Base-by-base conservation (phyloP, 2,797 vertebrate species). In the Oreonectes daqikongensis region DNA sequence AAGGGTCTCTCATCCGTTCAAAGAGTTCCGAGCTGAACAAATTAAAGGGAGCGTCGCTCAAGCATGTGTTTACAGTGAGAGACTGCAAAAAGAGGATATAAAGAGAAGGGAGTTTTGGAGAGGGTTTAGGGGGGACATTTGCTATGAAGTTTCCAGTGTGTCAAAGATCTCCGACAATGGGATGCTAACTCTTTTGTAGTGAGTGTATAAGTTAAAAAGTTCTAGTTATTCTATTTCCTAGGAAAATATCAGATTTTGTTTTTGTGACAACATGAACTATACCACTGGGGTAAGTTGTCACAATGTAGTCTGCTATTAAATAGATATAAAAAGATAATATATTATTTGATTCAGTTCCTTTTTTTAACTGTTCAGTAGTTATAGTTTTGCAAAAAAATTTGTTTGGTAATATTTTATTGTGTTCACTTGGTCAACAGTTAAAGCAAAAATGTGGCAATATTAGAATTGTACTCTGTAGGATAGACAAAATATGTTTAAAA, bases 11-110 rank as follows among this genome's bases (percentile, higher is more conserved):
- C 86, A 87, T 87, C 82, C 28, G 82, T 82, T 40, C 79, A 68
- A 83, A 84, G 84, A 85, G 86, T 80, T 52, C 55, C 68, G 82
- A 79, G 82, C 73, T 86, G 83, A 87, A 85, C 79, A 78, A 35
- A 87, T 83, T 83, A 85, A 83, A 81, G 81, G 78, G 79, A 82
- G 75, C 52, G 10, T 76, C 77, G 42, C 78, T 83, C 69, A 50
- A 73, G 71, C 79, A 79, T 79, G 52, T 81, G 61, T 74, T 53
- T 67, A 74, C 40, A 69, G 59, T 40, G 69, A 60, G 28, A 44
- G 22, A 17, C 20, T 32, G 26, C 52, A 17, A 44, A 48, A 26
- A 75, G 30, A 40, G 44, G 22, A 69, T 46, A 71, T 52, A 77
- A 46, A 53, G 75, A 52, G 67, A 28, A 60, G 55, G 26, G 35